Evolutionary conservation across 2,888 invertebrate species (phyloP).

Genomic region (Odontocerum albicorne): DNA sequence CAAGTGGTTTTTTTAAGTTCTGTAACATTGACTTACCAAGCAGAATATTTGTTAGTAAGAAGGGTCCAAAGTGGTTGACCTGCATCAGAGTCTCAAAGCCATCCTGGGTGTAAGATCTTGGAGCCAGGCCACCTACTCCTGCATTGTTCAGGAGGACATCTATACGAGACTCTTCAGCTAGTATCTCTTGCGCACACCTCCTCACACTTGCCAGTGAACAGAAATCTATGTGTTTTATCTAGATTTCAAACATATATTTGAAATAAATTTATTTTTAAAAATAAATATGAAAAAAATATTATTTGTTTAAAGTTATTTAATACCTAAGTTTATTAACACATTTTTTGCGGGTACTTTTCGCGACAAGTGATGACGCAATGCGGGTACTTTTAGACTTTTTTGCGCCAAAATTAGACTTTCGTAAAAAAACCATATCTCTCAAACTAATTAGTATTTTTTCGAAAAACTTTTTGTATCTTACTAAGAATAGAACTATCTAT

Average conservation of each 20-base stretch:
- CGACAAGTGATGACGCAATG: too few species aligned
- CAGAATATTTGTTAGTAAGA: conserved; percentile 69
- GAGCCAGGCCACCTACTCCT: conserved; percentile 52
- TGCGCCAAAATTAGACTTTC: too few species aligned
- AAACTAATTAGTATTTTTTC: too few species aligned
- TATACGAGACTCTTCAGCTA: conserved; percentile 52
- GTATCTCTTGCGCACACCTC: conserved; percentile 59
- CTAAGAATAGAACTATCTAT: too few species aligned
- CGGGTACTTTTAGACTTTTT: too few species aligned
- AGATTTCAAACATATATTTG: not conserved
- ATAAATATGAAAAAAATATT: not conserved
- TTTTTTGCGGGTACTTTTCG: too few species aligned
- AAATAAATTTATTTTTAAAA: not conserved
- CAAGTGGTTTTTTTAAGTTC: too few species aligned
- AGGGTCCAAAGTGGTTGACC: conserved; percentile 71
- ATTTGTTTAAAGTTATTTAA: too few species aligned
- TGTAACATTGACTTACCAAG: conserved; percentile 43
- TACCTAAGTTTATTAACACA: too few species aligned
- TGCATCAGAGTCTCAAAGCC: conserved; percentile 70
- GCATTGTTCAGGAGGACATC: conserved; percentile 66
- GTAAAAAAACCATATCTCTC: too few species aligned
- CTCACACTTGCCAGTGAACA: conserved; percentile 53
- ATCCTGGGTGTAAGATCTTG: conserved; percentile 60
- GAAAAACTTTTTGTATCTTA: too few species aligned
- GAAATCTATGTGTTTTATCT: conserved; percentile 45